phyloP scores from a whole-genome alignment of 2,113 vertebrate species.

The Grantiella picta region DNA sequence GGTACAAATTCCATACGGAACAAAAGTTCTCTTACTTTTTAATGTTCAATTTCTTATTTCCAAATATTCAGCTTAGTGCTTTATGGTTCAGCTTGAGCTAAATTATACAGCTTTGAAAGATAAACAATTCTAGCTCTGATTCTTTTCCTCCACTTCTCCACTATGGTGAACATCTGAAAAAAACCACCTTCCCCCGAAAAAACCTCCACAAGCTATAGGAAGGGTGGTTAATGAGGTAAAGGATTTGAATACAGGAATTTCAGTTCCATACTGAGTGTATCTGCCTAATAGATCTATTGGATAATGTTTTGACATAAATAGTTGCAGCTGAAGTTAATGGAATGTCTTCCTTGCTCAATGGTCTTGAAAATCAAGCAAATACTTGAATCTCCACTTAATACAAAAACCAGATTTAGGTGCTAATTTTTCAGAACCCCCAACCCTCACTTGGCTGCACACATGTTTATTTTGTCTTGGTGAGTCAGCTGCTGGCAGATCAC shows the following conservation, averaged over 20 bases:
- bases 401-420: not conserved
- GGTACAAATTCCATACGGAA: not conserved
- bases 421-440: not conserved
- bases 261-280: not conserved
- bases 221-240: not conserved
- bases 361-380: not conserved
- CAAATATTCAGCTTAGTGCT: not conserved
- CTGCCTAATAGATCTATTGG: not conserved
- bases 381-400: not conserved
- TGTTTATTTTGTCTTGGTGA: not conserved
- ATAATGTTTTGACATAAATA: not conserved
- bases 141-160: not conserved
- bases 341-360: not conserved
- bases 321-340: not conserved
- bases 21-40: not conserved
- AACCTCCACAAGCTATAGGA: not conserved
- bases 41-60: not conserved
- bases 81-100: not conserved
- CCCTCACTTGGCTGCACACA: not conserved
- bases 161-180: not conserved
- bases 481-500: not conserved
- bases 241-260: not conserved
- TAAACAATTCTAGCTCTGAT: not conserved
- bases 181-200: rapidly evolving
- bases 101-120: not conserved